Conservation (phyloP, 23 tunicate species). For the Clavelina lepadiformis region DNA sequence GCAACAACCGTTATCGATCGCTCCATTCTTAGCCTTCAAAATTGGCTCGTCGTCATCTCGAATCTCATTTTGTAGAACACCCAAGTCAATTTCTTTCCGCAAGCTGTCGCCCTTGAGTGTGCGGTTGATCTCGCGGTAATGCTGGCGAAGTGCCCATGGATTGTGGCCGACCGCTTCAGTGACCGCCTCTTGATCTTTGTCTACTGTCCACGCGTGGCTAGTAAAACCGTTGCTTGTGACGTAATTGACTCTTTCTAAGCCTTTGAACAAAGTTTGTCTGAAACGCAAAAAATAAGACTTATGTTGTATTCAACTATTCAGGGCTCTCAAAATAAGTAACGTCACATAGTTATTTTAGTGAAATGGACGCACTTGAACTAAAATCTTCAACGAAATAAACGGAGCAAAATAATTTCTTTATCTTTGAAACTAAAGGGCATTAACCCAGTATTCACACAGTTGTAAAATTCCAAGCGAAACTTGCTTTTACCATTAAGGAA, state of each 20-base stretch:
- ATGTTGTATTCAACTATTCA: too few species aligned
- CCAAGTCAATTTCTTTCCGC: slow-evolving; percentile 32
- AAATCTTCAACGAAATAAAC: too few species aligned
- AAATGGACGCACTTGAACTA: too few species aligned
- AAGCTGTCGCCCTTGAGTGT: slow-evolving; percentile 50
- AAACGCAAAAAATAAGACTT: background rate
- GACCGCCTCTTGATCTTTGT: slow-evolving; percentile 76
- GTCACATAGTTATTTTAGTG: too few species aligned
- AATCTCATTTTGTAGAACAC: slow-evolving; percentile 1
- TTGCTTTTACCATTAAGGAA: too few species aligned
- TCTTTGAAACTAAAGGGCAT: too few species aligned
- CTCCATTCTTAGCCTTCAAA: too few species aligned
- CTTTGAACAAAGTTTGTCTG: slow-evolving; percentile 70
- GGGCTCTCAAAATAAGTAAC: too few species aligned
- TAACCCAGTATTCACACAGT: too few species aligned
- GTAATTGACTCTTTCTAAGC: slow-evolving; percentile 59
- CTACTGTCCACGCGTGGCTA: slow-evolving; percentile 77
- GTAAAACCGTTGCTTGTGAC: slow-evolving; percentile 51
- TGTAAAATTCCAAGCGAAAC: too few species aligned
- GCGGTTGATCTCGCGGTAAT: slow-evolving; percentile 54
- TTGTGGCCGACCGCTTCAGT: slow-evolving; percentile 71
- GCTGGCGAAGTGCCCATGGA: slow-evolving; percentile 83
- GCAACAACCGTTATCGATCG: too few species aligned
- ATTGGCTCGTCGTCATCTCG: background rate
- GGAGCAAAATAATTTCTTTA: too few species aligned